A percentile compares a stretch with the other conserved stretches of the same genome.
phyloP scores from a whole-genome alignment of 2,888 invertebrate genomes.

The Philereme vetulata region DNA sequence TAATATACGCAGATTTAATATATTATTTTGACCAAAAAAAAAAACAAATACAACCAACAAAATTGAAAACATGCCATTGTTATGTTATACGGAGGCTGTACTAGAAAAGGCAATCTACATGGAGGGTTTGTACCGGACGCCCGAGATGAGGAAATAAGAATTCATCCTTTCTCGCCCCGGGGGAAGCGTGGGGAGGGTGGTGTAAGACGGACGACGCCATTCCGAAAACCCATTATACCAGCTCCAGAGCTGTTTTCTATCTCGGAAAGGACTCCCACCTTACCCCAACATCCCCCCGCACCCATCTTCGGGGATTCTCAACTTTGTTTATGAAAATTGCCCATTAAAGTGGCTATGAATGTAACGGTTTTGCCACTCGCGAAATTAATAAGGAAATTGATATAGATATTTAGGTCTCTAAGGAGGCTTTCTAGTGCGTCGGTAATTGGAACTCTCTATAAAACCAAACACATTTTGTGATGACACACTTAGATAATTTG shows the following conservation, averaged over 20 bases:
- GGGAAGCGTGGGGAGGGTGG: slow-evolving; percentile 62
- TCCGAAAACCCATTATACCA: slow-evolving; percentile 89
- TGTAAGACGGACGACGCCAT: slow-evolving; percentile 88
- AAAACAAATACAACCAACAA: slow-evolving; percentile 66
- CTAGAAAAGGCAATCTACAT: slow-evolving; percentile 82
- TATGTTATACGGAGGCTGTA: slow-evolving; percentile 79
- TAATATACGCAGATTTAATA: background rate
- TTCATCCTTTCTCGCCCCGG: slow-evolving; percentile 82
- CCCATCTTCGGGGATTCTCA: slow-evolving; percentile 73
- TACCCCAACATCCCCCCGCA: slow-evolving; percentile 51
- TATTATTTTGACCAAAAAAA: slow-evolving; percentile 33
- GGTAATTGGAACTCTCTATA: slow-evolving; percentile 26
- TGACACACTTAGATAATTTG: slow-evolving; percentile 10
- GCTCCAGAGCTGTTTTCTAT: slow-evolving; percentile 86
- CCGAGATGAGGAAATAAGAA: slow-evolving; percentile 83
- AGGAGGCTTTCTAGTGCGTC: slow-evolving; percentile 38
- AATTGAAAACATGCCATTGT: slow-evolving; percentile 83
- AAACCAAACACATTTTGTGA: slow-evolving; percentile 17
- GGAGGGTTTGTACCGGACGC: slow-evolving; percentile 80
- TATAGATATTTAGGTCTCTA: slow-evolving; percentile 71
- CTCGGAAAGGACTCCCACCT: slow-evolving; percentile 76
- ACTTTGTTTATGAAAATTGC: slow-evolving; percentile 83
- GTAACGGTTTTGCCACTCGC: slow-evolving; percentile 81
- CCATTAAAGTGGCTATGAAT: slow-evolving; percentile 83
- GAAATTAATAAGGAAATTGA: slow-evolving; percentile 83